Percentiles rank a stretch among this genome's conserved stretches.
Conservation (phyloP, 2,888 invertebrate species). For the Phytoseiulus persimilis region DNA sequence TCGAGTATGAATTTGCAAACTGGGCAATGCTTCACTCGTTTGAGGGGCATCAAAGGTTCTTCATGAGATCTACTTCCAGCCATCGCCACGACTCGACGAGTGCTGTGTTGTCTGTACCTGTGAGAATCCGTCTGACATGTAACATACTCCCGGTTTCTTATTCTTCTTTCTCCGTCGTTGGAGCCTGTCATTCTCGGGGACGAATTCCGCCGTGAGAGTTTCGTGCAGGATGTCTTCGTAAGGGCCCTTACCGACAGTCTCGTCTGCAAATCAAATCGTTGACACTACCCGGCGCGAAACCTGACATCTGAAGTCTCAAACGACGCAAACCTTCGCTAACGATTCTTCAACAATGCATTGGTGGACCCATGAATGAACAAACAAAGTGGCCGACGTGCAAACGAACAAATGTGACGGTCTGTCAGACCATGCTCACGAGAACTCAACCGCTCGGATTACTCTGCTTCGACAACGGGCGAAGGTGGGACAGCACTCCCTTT, state of each 20-base stretch:
- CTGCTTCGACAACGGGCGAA: too few relatives aligned
- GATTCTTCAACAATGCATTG: neutral
- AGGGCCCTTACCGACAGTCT: constrained; percentile 36
- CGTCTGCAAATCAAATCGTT: constrained; percentile 17
- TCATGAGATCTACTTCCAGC: neutral
- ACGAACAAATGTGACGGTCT: too few relatives aligned
- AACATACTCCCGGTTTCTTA: constrained; percentile 24
- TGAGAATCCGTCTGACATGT: constrained; percentile 33
- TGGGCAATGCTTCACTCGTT: neutral
- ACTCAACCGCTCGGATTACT: too few relatives aligned
- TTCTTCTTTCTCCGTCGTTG: neutral
- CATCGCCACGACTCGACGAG: neutral
- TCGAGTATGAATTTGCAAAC: neutral
- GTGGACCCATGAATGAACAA: neutral
- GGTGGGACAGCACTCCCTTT: too few relatives aligned
- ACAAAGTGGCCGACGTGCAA: too few relatives aligned
- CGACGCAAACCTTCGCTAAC: neutral
- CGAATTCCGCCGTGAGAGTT: constrained; percentile 25
- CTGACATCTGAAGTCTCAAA: neutral
- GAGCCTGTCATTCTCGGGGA: neutral
- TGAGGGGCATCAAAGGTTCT: neutral
- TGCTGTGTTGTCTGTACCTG: neutral
- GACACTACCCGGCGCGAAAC: neutral
- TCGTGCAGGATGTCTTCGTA: constrained; percentile 26
- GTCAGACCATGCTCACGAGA: neutral